These are phyloP conservation scores for Eustalomyia histrio DNA, from an alignment of 2,888 invertebrate genomes.

Conservation along the genomic window DNA sequence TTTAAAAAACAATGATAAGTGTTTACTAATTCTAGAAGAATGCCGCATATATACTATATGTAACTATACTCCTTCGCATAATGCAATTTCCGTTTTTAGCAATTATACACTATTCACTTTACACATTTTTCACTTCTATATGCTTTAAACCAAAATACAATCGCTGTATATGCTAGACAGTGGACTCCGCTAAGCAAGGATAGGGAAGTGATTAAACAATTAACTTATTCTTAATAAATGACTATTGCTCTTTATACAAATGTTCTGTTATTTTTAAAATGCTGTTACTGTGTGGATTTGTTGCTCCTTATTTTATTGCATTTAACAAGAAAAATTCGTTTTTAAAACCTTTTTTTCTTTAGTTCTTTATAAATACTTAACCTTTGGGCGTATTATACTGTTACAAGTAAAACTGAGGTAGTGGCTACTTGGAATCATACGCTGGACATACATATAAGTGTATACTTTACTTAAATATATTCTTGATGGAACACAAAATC, in stretches of 20 bases:
- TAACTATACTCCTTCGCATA: conserved; percentile 60
- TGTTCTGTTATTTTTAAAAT: not conserved
- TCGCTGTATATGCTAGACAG: not conserved
- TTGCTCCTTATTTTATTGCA: conserved; percentile 50
- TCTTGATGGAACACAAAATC: not conserved
- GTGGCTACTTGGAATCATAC: conserved; percentile 45
- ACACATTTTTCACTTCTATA: conserved; percentile 57
- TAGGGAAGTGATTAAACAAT: too few species aligned
- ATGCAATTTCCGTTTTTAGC: conserved; percentile 63
- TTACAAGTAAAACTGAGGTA: conserved; percentile 54
- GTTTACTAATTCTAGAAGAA: too few species aligned
- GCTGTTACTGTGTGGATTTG: conserved; percentile 25
- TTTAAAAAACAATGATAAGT: too few species aligned
- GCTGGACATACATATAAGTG: not conserved
- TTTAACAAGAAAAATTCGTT: conserved; percentile 57
- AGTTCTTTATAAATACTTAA: conserved; percentile 44
- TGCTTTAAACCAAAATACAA: conserved; percentile 35
- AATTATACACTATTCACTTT: conserved; percentile 57
- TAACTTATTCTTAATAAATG: too few species aligned
- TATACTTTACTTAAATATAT: not conserved
- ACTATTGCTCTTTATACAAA: too few species aligned
- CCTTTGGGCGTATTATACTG: conserved; percentile 45
- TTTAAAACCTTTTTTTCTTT: conserved; percentile 45
- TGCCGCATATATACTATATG: not conserved
- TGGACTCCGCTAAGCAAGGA: too few species aligned